Base-by-base conservation (phyloP, 2,888 invertebrate species). In the Hybos culiciformis region DNA sequence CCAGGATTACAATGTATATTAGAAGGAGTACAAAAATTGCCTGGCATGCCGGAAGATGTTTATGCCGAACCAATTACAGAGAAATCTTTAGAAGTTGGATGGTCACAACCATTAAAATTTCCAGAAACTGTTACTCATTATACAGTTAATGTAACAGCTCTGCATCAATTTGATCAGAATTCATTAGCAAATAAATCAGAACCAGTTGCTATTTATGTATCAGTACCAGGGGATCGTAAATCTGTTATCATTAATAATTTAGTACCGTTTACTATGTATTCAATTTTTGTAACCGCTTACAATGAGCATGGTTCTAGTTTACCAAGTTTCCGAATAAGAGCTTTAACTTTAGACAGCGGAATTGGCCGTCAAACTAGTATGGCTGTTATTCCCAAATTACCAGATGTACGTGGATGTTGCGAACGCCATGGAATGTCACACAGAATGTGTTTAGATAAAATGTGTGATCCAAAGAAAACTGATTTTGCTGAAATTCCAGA, bases 1-100 rank as follows among this genome's bases (percentile, higher is more conserved):
- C 80, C 80, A 54, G 86, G 86, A 0, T 61, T 87, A 29, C 82
- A 85, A 43, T 87, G 87, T 57, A 85, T 87, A 51, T 78, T 84
- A 21, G 83, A 83, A 63, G 87, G 87, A 40, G 80, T 86, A 46
- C 61, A 64, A 49, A 52, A 61, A 41, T 58, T 87, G 21, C 86
- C 87, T 39, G 81, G 83, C 54, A 74, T 77, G 39, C 85, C 87
- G 17, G 73, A 77, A 60, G 73, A 76, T 48, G 73, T 86, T 0
- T 76, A 77, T 62, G 80, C 82, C 3, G 81, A 83, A 53, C 74
- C 82, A 7, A 59, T 83, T 9, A 78, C 78, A 34, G 82, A 84
- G 52, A 80, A 77, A 47, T 77, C 80, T 38, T 62, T 85, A 4
- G 77, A 77, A 55, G 74, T 86, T 1, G 71, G 77, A 14, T 87